These are phyloP conservation scores for Pandion haliaetus DNA, from an alignment of 2,113 vertebrate genomes.

Conservation along the genomic window DNA sequence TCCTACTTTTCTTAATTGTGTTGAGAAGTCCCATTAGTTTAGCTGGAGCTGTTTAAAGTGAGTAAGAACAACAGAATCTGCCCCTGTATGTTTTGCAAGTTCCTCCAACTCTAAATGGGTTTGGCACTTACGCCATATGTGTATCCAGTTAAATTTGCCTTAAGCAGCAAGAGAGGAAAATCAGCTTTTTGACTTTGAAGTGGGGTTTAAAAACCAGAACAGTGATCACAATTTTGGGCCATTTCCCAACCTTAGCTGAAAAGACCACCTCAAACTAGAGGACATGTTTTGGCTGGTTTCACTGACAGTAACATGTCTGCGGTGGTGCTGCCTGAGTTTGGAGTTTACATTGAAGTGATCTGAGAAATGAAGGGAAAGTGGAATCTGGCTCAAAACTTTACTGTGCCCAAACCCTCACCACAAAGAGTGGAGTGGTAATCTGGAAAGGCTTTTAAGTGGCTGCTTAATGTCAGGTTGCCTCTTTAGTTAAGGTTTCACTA, in stretches of 20 bases:
- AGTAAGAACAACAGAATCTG: slow-evolving; percentile 65
- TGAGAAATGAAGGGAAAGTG: slow-evolving; percentile 43
- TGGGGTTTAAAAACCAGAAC: slow-evolving; percentile 29
- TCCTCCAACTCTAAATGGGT: slow-evolving; percentile 55
- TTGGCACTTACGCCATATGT: slow-evolving; percentile 50
- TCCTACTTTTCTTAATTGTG: slow-evolving; percentile 1
- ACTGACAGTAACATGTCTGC: slow-evolving; percentile 44
- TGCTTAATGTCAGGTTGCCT: slow-evolving; percentile 53
- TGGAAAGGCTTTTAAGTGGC: slow-evolving; percentile 58
- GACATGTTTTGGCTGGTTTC: slow-evolving; percentile 61
- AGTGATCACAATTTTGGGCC: slow-evolving; percentile 35
- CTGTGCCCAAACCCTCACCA: slow-evolving; percentile 39
- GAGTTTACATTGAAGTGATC: slow-evolving; percentile 35
- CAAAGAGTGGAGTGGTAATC: slow-evolving; percentile 52
- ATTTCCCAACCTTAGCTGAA: slow-evolving; percentile 40
- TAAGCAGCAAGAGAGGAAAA: slow-evolving; percentile 49
- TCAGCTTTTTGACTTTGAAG: slow-evolving; percentile 59
- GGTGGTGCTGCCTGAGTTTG: slow-evolving; percentile 44
- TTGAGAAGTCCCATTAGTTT: slow-evolving; percentile 20
- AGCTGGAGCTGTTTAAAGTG: slow-evolving; percentile 41
- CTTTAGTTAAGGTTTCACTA: slow-evolving; percentile 58
- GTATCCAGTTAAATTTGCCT: slow-evolving; percentile 60
- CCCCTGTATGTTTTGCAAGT: slow-evolving; percentile 59
- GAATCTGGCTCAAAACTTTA: slow-evolving; percentile 23
- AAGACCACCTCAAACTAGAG: slow-evolving; percentile 47